Percentiles rank a stretch among this genome's conserved stretches.
phyloP scores from a whole-genome alignment of 2,888 invertebrate genomes.

The Blera fallax region DNA sequence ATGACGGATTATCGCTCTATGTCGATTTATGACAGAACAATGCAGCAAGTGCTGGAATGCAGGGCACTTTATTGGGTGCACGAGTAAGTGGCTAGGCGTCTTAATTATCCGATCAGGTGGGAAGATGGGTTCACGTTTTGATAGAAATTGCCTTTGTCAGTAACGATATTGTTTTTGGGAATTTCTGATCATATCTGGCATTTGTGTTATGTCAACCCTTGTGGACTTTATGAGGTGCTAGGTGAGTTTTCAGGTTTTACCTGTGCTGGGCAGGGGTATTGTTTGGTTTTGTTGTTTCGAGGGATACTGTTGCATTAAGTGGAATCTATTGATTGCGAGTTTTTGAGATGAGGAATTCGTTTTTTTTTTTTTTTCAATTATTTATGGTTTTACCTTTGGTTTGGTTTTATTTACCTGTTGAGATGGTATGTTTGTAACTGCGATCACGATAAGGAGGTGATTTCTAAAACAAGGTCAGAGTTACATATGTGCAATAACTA shows the following conservation, averaged over 20 bases:
- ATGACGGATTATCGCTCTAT: constrained; percentile 29
- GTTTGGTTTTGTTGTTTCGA: neutral
- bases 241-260: neutral
- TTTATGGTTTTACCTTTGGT: constrained; percentile 26
- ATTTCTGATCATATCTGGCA: neutral
- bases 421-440: neutral
- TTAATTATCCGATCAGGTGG: constrained; percentile 30
- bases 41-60: constrained; percentile 2
- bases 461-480: neutral
- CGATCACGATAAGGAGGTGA: neutral
- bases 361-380: constrained; percentile 3
- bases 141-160: neutral
- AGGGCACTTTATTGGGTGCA: constrained; percentile 2
- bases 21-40: constrained; percentile 27
- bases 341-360: neutral
- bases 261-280: neutral
- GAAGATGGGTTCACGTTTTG: constrained; percentile 13
- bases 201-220: constrained; percentile 19
- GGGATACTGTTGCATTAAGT: constrained; percentile 20
- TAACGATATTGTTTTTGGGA: neutral
- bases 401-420: neutral
- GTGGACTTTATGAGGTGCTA: neutral
- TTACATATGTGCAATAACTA: neutral
- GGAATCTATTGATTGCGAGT: neutral
- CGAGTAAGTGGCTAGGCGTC: constrained; percentile 19